Evolutionary conservation across 2,797 vertebrate species (phyloP).

Genomic region (Phalanger gymnotis): DNA sequence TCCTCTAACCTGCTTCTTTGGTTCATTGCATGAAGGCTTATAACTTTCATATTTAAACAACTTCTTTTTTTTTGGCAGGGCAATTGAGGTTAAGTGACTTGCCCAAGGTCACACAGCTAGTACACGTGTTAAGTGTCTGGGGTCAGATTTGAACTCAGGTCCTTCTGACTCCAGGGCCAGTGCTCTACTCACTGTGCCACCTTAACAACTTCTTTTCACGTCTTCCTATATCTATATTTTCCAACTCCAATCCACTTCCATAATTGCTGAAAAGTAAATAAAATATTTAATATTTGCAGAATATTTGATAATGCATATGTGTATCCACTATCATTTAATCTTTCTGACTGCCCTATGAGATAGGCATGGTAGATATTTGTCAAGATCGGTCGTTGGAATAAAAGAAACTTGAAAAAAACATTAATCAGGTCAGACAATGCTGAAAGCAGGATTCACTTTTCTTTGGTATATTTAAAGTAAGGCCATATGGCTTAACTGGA

Average conservation of each 20-base stretch:
- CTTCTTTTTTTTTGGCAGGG: too few species aligned
- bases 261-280: neutral
- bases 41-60: neutral
- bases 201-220: neutral
- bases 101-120: too few species aligned
- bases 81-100: too few species aligned
- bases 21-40: neutral
- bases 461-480: neutral
- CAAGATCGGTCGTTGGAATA: neutral
- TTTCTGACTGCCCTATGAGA: neutral
- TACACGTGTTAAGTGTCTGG: too few species aligned
- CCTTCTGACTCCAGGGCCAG: too few species aligned
- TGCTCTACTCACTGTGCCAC: too few species aligned
- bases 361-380: neutral
- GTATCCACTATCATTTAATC: neutral
- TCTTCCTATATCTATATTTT: neutral
- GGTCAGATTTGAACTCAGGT: too few species aligned
- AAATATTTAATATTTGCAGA: neutral
- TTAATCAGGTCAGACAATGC: neutral
- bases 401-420: neutral
- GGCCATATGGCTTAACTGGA: neutral
- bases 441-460: neutral
- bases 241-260: neutral
- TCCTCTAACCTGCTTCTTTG: neutral
- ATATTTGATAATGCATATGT: neutral